These are phyloP conservation scores for Hydrozoanthus gracilis DNA, from an alignment of 92 coral and sea anemone genomes.

Conservation along the genomic window DNA sequence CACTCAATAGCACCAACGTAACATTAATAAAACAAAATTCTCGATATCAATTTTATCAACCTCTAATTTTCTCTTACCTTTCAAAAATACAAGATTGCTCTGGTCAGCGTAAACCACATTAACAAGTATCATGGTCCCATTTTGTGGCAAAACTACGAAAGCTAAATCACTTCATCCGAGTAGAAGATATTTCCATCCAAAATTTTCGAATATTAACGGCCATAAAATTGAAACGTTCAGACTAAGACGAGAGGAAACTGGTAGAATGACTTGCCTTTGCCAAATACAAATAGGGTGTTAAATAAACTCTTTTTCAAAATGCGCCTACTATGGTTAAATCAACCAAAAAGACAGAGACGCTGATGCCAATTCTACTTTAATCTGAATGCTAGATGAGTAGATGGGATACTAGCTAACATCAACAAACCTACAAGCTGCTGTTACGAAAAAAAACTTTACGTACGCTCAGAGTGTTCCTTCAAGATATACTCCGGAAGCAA, in stretches of 20 bases:
- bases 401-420: slow-evolving; percentile 51
- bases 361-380: slow-evolving; percentile 34
- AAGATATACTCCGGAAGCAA: slow-evolving; percentile 40
- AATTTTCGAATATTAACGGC: neutral
- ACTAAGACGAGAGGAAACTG: neutral
- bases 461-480: slow-evolving; percentile 28
- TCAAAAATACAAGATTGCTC: slow-evolving; percentile 26
- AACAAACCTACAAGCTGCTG: slow-evolving; percentile 52
- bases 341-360: slow-evolving; percentile 1
- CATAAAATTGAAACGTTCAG: slow-evolving; percentile 37
- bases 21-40: slow-evolving; percentile 64
- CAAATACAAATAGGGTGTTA: slow-evolving; percentile 18
- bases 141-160: slow-evolving; percentile 29
- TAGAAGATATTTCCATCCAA: neutral
- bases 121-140: slow-evolving; percentile 9
- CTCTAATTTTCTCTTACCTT: slow-evolving; percentile 18
- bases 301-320: neutral
- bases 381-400: slow-evolving; percentile 43
- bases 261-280: neutral
- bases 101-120: slow-evolving; percentile 23
- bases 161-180: neutral
- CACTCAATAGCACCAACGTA: slow-evolving; percentile 40
- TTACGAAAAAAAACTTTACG: slow-evolving; percentile 58
- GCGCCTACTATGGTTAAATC: neutral
- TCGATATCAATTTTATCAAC: slow-evolving; percentile 10